Conservation (phyloP, 2,113 vertebrate genomes). For the Alectura lathami region DNA sequence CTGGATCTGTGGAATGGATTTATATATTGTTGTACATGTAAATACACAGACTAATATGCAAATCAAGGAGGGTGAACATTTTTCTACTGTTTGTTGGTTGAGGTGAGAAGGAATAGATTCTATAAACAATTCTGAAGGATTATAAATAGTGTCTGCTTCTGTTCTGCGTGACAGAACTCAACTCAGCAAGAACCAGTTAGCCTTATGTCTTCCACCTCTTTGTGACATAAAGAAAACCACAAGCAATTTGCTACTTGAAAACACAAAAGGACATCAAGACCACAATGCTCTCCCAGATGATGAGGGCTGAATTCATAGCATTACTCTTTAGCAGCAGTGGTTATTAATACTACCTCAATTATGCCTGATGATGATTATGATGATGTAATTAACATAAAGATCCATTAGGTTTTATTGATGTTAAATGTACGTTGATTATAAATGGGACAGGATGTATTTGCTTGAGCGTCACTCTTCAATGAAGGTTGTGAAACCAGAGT, state of each 20-base stretch:
- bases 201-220: neutral
- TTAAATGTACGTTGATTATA: slow-evolving; percentile 78
- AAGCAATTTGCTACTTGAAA: slow-evolving; percentile 8
- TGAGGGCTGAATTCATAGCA: neutral
- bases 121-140: neutral
- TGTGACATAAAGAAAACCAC: slow-evolving; percentile 8
- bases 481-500: slow-evolving; percentile 82
- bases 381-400: slow-evolving; percentile 69
- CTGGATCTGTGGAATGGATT: neutral
- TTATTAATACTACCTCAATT: slow-evolving; percentile 67
- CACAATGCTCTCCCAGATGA: neutral
- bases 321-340: slow-evolving; percentile 38
- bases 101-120: neutral
- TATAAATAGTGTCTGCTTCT: neutral
- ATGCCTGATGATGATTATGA: slow-evolving; percentile 68
- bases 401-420: slow-evolving; percentile 70
- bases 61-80: neutral
- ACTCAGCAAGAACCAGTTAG: neutral
- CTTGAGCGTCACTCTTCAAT: slow-evolving; percentile 74
- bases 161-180: neutral
- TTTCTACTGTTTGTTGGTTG: neutral
- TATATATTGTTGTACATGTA: neutral
- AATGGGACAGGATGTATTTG: slow-evolving; percentile 80
- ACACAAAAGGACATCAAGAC: neutral
- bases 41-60: neutral